Percentiles rank a stretch among this genome's conserved stretches.
These are phyloP conservation scores for Oxystoma pomonae DNA, from an alignment of 2,888 invertebrate species.

Conservation along the genomic window DNA sequence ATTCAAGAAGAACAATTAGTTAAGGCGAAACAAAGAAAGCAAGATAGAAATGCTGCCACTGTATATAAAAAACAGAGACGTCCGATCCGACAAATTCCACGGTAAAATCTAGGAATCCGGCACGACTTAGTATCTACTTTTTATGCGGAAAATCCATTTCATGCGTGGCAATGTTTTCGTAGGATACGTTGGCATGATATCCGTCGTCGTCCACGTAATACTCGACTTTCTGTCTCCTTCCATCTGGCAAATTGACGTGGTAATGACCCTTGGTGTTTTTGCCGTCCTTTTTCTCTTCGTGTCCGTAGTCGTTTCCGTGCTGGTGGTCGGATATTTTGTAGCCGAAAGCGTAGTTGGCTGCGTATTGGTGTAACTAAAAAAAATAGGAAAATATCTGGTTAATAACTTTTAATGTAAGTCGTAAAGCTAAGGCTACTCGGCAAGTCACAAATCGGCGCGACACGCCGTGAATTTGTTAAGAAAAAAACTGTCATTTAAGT, in stretches of 20 bases:
- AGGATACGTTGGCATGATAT: slow-evolving; percentile 74
- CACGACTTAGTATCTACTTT: background rate
- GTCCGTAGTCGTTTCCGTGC: slow-evolving; percentile 72
- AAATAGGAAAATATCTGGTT: too few relatives aligned
- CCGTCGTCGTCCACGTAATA: slow-evolving; percentile 75
- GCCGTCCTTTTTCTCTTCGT: slow-evolving; percentile 66
- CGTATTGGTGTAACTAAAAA: slow-evolving; percentile 40
- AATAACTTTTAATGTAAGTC: too few relatives aligned
- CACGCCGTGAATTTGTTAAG: too few relatives aligned
- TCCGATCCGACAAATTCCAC: too few relatives aligned
- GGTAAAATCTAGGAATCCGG: too few relatives aligned
- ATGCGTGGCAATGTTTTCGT: slow-evolving; percentile 43
- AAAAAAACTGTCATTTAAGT: too few relatives aligned
- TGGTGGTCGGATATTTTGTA: slow-evolving; percentile 69
- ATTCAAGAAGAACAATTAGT: too few relatives aligned
- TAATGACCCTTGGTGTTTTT: slow-evolving; percentile 68
- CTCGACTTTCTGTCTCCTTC: slow-evolving; percentile 70
- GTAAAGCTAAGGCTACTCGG: too few relatives aligned
- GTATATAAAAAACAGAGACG: too few relatives aligned
- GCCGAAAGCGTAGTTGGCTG: slow-evolving; percentile 53
- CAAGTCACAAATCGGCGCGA: too few relatives aligned
- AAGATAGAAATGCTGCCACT: too few relatives aligned
- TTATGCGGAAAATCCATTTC: background rate
- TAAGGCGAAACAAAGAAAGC: too few relatives aligned
- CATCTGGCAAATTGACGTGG: slow-evolving; percentile 75